Base-by-base conservation (phyloP, 2,113 vertebrate species). In the Zapornia atra region DNA sequence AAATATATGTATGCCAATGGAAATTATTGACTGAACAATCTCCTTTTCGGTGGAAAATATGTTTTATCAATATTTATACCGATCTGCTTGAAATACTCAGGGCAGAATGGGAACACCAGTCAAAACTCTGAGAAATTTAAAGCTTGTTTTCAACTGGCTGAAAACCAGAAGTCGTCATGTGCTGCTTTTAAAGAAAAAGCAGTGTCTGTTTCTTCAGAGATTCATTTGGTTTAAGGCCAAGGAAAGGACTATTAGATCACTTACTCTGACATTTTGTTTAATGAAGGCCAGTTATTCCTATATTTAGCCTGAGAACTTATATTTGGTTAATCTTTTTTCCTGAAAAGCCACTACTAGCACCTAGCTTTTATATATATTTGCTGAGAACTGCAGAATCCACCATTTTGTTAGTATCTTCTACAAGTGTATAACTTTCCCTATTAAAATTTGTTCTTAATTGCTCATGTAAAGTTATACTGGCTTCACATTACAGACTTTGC, bases 1-100 rank as follows among this genome's bases (percentile, higher is more conserved):
- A 72, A 88, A 77, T 73, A 83, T 34, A 59, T 40, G 56, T 91
- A 89, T 86, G 54, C 50, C 77, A 57, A 69, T 89, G 71, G 56
- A 86, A 88, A 84, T 66, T 80, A 90, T 93, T 76, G 96, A 88
- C 68, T 44, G 57, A 92, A 65, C 69, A 78, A 53, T 86, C 65
- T 83, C 50, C 34, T 89, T 94, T 96, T 93, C 65, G 76, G 76
- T 94, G 51, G 77, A 72, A 94, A 94, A 95, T 78, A 77, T 56
- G 83, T 79, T 92, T 88, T 89, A 90, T 92, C 86, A 84, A 94
- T 91, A 89, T 86, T 90, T 92, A 48, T 69, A 44, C 21, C 86
- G 48, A 76, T 92, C 56, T 83, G 36, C 71, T 93, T 71, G 88
- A 95, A 91, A 87, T 88, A 64, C 28, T 46, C 31, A 34, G 46